A percentile compares a stretch with the other conserved stretches of the same genome.
Evolutionary conservation across 2,797 vertebrate species (phyloP).

Genomic region (Myripristis murdjan): DNA sequence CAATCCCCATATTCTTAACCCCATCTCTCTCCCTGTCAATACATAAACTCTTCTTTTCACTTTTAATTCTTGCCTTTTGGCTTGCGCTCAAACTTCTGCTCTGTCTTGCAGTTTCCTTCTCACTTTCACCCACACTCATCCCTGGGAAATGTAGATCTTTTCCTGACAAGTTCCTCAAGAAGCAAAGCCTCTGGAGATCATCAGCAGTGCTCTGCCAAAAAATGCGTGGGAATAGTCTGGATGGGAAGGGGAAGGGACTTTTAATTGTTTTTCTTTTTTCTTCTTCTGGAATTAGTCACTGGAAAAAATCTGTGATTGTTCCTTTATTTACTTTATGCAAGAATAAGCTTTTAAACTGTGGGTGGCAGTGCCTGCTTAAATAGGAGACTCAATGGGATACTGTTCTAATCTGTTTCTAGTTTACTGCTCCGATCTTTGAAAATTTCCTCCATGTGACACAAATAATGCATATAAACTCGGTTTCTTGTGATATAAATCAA

Average conservation of each 20-base stretch:
- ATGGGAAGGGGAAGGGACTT: constrained; percentile 92
- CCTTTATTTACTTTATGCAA: constrained; percentile 84
- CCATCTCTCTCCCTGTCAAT: constrained; percentile 80
- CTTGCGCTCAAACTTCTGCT: constrained; percentile 78
- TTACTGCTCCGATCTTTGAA: constrained; percentile 55
- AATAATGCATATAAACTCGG: constrained; percentile 78
- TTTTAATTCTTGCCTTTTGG: constrained; percentile 80
- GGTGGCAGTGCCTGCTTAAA: constrained; percentile 71
- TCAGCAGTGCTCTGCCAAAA: constrained; percentile 95
- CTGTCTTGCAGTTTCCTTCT: constrained; percentile 81
- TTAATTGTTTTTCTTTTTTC: constrained; percentile 89
- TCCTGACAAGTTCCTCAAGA: constrained; percentile 98
- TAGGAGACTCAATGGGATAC: constrained; percentile 48
- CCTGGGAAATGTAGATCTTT: constrained; percentile 97
- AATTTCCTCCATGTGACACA: constrained; percentile 73
- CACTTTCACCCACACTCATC: constrained; percentile 87
- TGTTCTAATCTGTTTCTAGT: constrained; percentile 41
- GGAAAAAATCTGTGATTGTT: constrained; percentile 84
- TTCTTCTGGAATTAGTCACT: constrained; percentile 88
- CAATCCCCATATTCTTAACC: constrained; percentile 80
- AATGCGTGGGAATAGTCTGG: constrained; percentile 97
- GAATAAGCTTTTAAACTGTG: constrained; percentile 69
- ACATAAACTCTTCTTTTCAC: constrained; percentile 79
- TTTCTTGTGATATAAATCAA: constrained; percentile 77
- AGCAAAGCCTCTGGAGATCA: constrained; percentile 97